A percentile compares a stretch with the other conserved stretches of the same genome.
These are phyloP conservation scores for Ceratotherium simum DNA, from an alignment of 2,113 vertebrate species.

Conservation along the genomic window DNA sequence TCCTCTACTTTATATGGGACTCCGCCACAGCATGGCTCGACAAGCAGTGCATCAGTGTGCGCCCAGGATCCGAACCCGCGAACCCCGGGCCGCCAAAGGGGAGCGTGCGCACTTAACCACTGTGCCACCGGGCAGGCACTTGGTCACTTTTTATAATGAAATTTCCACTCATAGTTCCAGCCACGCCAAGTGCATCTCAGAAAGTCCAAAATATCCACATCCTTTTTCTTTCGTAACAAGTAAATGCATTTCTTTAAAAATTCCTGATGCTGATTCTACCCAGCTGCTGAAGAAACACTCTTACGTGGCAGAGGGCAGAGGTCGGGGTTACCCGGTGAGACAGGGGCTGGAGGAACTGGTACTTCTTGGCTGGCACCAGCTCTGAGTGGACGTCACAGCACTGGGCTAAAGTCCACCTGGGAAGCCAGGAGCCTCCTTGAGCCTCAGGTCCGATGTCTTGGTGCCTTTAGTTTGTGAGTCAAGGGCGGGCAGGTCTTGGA, in stretches of 20 bases:
- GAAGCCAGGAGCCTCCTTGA: rapidly evolving
- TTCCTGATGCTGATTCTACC: no score
- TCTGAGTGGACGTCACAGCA: rapidly evolving
- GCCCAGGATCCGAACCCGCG: no score
- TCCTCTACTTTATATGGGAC: no score
- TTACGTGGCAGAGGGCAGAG: no score
- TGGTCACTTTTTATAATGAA: not conserved
- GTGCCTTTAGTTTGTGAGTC: not conserved
- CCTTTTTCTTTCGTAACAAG: not conserved
- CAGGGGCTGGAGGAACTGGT: rapidly evolving
- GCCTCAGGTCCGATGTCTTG: rapidly evolving
- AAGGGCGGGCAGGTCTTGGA: no score
- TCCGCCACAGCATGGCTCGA: no score
- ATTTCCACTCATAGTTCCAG: not conserved
- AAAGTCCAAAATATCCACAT: not conserved
- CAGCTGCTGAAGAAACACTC: not conserved
- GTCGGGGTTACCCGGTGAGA: rapidly evolving
- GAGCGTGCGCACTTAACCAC: no score
- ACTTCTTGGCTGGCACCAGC: rapidly evolving
- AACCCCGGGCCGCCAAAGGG: no score
- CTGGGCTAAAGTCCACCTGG: not conserved
- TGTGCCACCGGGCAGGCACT: no score
- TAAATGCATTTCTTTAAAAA: not conserved
- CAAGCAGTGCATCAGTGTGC: no score
- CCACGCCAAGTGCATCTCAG: not conserved